Evolutionary conservation across 2,888 invertebrate species (phyloP).

Genomic region (Mythimna pallens): DNA sequence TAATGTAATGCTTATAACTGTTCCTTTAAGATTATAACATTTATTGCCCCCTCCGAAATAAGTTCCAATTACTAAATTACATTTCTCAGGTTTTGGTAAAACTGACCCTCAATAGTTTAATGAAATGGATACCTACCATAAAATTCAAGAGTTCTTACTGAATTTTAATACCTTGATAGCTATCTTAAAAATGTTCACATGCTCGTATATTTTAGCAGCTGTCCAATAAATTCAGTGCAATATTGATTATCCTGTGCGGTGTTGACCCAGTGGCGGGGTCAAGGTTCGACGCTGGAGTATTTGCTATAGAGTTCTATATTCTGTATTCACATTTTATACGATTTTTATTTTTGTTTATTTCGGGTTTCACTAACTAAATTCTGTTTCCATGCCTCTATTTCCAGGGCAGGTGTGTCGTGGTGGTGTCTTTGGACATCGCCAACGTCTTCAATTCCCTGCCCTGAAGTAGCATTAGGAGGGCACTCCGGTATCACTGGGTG

Average conservation of each 20-base stretch:
- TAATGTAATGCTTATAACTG: neutral
- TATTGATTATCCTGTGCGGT: slow-evolving; percentile 42
- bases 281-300: slow-evolving; percentile 30
- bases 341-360: neutral
- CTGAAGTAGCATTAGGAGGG: too few relatives aligned
- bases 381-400: neutral
- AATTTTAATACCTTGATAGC: neutral
- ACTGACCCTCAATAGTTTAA: neutral
- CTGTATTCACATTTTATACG: neutral
- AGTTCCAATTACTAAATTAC: neutral
- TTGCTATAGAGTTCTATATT: slow-evolving; percentile 6
- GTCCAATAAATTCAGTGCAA: slow-evolving; percentile 45
- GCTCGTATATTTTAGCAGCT: slow-evolving; percentile 12
- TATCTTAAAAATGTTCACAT: slow-evolving; percentile 7
- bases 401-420: too few relatives aligned
- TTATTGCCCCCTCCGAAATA: too few relatives aligned
- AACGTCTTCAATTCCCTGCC: too few relatives aligned
- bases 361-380: neutral
- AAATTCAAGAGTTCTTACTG: neutral
- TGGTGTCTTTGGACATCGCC: too few relatives aligned
- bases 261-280: slow-evolving; percentile 49
- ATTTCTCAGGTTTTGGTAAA: neutral
- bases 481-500: too few relatives aligned
- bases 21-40: neutral
- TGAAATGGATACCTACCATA: neutral